Percentiles rank a stretch among this genome's conserved stretches.
Evolutionary conservation across 35 echinoderm and acorn worm species (phyloP).

Genomic region (Heliocidaris tuberculata): DNA sequence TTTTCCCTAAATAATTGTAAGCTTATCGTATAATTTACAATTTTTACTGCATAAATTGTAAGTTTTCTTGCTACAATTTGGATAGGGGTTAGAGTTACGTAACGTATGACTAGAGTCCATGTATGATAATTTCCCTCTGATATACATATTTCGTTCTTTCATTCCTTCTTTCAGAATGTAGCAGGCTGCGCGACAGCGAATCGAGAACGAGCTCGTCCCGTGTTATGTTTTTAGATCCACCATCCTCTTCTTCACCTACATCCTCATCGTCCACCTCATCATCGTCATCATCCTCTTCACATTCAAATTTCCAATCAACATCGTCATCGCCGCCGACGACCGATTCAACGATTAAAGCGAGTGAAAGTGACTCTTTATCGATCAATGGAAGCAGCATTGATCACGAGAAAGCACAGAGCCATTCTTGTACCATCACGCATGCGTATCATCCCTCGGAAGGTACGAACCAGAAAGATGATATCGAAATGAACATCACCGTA

Average conservation of each 20-base stretch:
- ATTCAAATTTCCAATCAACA: not conserved
- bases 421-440: conserved; percentile 9
- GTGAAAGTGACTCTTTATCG: not conserved
- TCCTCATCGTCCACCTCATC: not conserved
- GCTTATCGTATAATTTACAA: too few relatives aligned
- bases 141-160: not conserved
- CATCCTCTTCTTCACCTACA: not conserved
- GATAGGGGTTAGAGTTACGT: too few relatives aligned
- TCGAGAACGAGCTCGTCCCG: not conserved
- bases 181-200: not conserved
- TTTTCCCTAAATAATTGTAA: too few relatives aligned
- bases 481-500: conserved; percentile 34
- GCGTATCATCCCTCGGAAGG: conserved; percentile 16
- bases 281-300: not conserved
- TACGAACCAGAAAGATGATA: conserved; percentile 24
- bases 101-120: too few relatives aligned
- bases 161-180: not conserved
- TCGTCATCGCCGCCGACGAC: not conserved
- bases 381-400: not conserved
- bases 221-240: conserved; percentile 1
- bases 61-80: too few relatives aligned
- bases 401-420: not conserved
- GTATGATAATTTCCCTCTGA: too few relatives aligned
- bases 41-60: too few relatives aligned
- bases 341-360: not conserved